Conservation (phyloP, 2,797 vertebrate species). For the Pteropus rufus region DNA sequence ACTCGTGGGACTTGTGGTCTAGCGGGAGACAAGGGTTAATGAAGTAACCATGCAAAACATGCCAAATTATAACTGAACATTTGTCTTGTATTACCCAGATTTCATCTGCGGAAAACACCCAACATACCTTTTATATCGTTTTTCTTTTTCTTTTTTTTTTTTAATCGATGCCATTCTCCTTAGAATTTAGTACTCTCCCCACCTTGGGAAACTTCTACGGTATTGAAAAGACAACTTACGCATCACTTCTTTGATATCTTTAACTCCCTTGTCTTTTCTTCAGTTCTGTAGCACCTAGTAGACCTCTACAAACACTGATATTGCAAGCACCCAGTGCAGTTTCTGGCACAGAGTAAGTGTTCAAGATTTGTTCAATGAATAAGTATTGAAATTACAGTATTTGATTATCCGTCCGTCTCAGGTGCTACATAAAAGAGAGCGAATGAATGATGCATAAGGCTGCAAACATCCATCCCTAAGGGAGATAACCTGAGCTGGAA, state of each 20-base stretch:
- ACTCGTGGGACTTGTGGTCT: too few relatives aligned
- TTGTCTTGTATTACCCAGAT: background rate
- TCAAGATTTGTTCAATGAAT: background rate
- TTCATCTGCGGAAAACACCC: background rate
- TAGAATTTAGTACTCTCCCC: background rate
- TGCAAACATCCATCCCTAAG: background rate
- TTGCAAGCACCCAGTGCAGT: background rate
- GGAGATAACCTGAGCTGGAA: background rate
- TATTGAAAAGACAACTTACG: background rate
- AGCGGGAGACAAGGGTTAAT: background rate
- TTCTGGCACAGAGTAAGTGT: background rate
- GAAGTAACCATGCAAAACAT: background rate
- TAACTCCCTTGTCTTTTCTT: background rate
- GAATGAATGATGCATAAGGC: background rate
- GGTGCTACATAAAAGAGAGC: background rate
- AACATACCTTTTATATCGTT: background rate
- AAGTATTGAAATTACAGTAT: background rate
- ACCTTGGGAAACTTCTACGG: too few relatives aligned
- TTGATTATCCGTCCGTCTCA: background rate
- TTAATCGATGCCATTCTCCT: too few relatives aligned
- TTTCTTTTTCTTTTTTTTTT: too few relatives aligned
- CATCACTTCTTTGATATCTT: background rate
- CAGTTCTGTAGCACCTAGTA: background rate
- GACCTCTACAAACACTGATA: background rate
- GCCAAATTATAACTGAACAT: background rate